Evolutionary conservation across 2,113 vertebrate genomes (phyloP).

Genomic region (Periophthalmus modestus): DNA sequence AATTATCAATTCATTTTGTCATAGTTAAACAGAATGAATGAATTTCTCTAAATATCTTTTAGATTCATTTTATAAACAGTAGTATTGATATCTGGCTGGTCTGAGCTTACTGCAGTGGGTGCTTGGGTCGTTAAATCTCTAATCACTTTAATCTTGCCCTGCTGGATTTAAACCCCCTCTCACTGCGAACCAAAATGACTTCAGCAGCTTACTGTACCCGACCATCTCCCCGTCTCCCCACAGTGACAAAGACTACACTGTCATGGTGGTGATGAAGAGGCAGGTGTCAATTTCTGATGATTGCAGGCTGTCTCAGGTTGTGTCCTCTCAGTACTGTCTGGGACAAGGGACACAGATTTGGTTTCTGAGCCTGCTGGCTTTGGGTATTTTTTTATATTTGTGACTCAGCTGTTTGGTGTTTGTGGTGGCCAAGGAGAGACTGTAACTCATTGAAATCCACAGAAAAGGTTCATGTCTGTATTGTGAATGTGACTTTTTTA

Average conservation of each 20-base stretch:
- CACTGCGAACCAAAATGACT: conserved; percentile 9
- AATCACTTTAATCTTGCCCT: conserved; percentile 41
- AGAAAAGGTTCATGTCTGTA: too few species aligned
- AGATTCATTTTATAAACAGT: neutral
- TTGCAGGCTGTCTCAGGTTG: conserved; percentile 28
- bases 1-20: too few species aligned
- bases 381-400: neutral
- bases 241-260: conserved; percentile 23
- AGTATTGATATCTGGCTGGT: neutral
- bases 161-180: conserved; percentile 32
- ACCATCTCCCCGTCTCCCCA: neutral
- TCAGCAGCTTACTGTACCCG: neutral
- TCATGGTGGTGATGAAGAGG: conserved; percentile 20
- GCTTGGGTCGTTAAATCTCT: conserved; percentile 42
- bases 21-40: too few species aligned
- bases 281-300: conserved; percentile 54
- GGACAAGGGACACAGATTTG: conserved; percentile 12
- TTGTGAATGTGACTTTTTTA: too few species aligned
- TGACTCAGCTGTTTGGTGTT: conserved; percentile 34
- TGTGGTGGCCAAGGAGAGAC: conserved; percentile 1
- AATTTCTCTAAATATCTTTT: neutral
- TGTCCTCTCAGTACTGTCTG: conserved; percentile 7
- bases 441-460: conserved; percentile 9
- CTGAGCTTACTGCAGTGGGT: neutral
- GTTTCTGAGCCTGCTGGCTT: conserved; percentile 22